These are phyloP conservation scores for Phoebastria nigripes DNA, from an alignment of 2,797 vertebrate species.

Conservation along the genomic window DNA sequence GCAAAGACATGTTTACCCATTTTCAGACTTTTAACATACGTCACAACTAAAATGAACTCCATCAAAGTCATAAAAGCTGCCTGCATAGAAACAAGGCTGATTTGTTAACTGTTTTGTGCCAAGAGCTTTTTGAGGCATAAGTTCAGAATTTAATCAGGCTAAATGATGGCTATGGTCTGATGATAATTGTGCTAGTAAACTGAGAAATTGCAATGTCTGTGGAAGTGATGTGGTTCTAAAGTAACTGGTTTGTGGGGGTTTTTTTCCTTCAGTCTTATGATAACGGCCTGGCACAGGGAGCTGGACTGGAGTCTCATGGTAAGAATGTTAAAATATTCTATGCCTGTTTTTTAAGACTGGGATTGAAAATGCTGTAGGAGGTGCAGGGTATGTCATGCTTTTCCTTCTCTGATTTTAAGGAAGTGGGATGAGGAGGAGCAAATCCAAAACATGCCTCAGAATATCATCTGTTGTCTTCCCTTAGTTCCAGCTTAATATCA, in stretches of 20 bases:
- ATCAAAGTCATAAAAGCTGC: neutral
- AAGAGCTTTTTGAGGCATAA: neutral
- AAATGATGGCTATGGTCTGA: neutral
- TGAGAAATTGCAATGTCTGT: neutral
- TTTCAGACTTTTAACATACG: neutral
- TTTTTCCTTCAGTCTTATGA: conserved; percentile 87
- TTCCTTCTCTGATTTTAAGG: neutral
- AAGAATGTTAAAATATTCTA: conserved; percentile 68
- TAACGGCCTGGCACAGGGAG: conserved; percentile 93
- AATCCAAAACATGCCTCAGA: neutral
- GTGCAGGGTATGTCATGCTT: neutral
- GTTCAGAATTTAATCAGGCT: neutral
- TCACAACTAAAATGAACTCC: neutral
- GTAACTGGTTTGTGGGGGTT: conserved; percentile 12
- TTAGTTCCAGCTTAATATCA: neutral
- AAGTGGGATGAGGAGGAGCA: neutral
- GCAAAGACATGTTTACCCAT: neutral
- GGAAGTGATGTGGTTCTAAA: neutral
- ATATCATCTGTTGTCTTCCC: neutral
- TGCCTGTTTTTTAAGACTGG: neutral
- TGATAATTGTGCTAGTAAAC: neutral
- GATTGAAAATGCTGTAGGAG: neutral
- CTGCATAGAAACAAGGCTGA: neutral
- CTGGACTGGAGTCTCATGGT: conserved; percentile 96
- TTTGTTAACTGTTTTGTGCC: neutral